Percentiles rank a stretch among this genome's conserved stretches.
phyloP scores from a whole-genome alignment of 2,797 vertebrate species.

The Lerista edwardsae region DNA sequence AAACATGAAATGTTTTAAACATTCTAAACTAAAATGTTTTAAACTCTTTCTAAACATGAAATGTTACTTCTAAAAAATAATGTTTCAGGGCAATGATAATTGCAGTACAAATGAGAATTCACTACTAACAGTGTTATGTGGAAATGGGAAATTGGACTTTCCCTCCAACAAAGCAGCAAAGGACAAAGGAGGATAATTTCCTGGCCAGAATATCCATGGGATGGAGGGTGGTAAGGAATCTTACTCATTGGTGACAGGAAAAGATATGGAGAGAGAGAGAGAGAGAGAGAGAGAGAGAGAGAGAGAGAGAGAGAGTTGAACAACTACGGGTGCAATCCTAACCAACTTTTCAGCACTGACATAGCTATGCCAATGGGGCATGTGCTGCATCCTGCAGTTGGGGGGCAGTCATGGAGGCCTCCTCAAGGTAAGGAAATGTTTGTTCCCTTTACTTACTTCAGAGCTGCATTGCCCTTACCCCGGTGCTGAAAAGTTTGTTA shows the following conservation, averaged over 20 bases:
- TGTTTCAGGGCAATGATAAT: neutral
- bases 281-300: neutral
- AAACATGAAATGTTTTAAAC: no score
- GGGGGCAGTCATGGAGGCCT: no score
- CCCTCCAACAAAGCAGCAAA: neutral
- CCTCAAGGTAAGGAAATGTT: no score
- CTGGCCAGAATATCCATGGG: neutral
- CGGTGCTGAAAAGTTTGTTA: no score
- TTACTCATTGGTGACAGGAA: neutral
- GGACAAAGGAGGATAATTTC: conserved; percentile 12
- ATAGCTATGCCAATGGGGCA: no score
- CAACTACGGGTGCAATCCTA: no score
- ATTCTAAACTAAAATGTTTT: no score
- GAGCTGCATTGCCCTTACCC: no score
- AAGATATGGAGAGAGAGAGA: neutral
- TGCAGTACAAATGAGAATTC: neutral
- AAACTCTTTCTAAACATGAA: no score
- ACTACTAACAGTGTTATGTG: neutral
- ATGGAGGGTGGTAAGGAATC: neutral
- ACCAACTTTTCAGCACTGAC: no score
- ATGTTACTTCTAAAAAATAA: conserved; percentile 21
- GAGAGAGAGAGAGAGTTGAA: neutral
- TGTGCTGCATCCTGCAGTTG: no score
- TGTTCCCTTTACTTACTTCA: no score
- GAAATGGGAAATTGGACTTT: neutral